Percentiles rank a stretch among this genome's conserved stretches.
These are phyloP conservation scores for Chesias legatella DNA, from an alignment of 2,888 invertebrate species.

Conservation along the genomic window DNA sequence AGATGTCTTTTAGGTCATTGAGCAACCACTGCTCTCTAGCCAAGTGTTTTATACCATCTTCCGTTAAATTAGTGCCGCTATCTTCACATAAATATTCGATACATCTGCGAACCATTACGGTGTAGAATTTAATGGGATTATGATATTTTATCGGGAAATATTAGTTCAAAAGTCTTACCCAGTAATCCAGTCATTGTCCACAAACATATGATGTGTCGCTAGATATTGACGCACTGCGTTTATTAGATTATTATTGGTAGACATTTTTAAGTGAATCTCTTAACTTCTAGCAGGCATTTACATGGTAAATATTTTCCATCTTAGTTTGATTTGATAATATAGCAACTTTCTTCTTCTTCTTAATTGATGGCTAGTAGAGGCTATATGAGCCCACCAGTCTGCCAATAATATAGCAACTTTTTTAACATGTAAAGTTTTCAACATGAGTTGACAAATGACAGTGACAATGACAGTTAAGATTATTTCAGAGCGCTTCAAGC, in stretches of 20 bases:
- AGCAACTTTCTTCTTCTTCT: no score
- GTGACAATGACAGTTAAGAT: no score
- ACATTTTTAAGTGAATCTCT: neutral
- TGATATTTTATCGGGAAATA: neutral
- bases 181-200: slow-evolving; percentile 63
- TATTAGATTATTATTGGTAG: slow-evolving; percentile 26
- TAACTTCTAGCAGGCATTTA: slow-evolving; percentile 32
- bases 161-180: slow-evolving; percentile 43
- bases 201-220: slow-evolving; percentile 54
- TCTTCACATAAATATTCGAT: slow-evolving; percentile 77
- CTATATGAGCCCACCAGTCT: no score
- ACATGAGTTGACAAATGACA: no score
- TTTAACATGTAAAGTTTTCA: no score
- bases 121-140: neutral
- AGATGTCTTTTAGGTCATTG: slow-evolving; percentile 82
- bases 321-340: no score
- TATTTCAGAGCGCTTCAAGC: no score
- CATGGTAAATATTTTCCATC: neutral
- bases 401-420: no score
- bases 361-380: no score
- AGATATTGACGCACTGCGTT: slow-evolving; percentile 53
- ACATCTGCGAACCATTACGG: slow-evolving; percentile 57
- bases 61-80: slow-evolving; percentile 51
- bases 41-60: slow-evolving; percentile 75
- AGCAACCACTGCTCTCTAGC: slow-evolving; percentile 85